phyloP scores from a whole-genome alignment of 2,888 invertebrate genomes.

The Automeris io region DNA sequence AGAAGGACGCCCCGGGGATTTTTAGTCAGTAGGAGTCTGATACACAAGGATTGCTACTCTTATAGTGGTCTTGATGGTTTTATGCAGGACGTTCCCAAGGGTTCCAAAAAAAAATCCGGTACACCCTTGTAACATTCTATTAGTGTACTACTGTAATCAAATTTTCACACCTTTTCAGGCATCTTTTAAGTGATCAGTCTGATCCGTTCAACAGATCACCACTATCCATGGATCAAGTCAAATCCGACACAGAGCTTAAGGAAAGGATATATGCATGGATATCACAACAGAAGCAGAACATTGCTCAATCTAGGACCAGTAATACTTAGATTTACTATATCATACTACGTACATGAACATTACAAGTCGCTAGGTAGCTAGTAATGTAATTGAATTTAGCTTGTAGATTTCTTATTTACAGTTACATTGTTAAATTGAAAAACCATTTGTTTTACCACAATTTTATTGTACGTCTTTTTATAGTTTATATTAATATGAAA shows the following conservation, averaged over 20 bases:
- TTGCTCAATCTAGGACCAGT: slow-evolving; percentile 37
- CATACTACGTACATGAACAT: slow-evolving; percentile 13
- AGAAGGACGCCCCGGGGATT: too few species aligned
- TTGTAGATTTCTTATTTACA: slow-evolving; percentile 25
- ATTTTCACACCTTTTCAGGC: slow-evolving; percentile 81
- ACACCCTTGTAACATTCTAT: too few species aligned
- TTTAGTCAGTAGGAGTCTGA: too few species aligned
- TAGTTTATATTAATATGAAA: too few species aligned
- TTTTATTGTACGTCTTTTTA: too few species aligned
- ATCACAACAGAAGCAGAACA: slow-evolving; percentile 71
- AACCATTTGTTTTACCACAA: too few species aligned
- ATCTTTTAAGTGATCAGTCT: slow-evolving; percentile 93
- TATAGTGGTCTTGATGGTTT: too few species aligned
- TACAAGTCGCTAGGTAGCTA: slow-evolving; percentile 19
- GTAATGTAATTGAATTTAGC: slow-evolving; percentile 16
- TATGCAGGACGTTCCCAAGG: too few species aligned
- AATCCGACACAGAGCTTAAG: slow-evolving; percentile 86
- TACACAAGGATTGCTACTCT: too few species aligned
- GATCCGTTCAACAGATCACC: slow-evolving; percentile 97
- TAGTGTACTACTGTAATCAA: too few species aligned
- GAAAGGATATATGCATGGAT: slow-evolving; percentile 89
- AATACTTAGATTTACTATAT: slow-evolving; percentile 14
- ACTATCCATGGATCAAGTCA: slow-evolving; percentile 94
- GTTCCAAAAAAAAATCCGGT: too few species aligned
- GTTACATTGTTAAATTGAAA: too few species aligned